Percentiles rank a stretch among this genome's conserved stretches.
Evolutionary conservation across 1,140 invertebrate species (phyloP).

Genomic region (Cydia strobilella): DNA sequence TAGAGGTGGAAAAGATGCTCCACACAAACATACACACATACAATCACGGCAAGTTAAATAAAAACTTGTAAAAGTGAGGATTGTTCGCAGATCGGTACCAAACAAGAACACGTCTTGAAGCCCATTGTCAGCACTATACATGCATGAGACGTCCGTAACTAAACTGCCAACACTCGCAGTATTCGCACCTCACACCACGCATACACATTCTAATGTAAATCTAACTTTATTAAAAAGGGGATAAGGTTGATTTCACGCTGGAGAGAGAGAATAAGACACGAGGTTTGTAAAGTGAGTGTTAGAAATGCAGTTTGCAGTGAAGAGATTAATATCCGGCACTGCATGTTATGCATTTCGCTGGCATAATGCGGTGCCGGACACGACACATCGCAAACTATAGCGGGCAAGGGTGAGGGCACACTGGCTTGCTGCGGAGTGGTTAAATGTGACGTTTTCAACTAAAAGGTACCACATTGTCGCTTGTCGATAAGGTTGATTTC

Average conservation of each 20-base stretch:
- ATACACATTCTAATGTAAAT: neutral
- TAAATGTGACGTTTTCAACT: too few species aligned
- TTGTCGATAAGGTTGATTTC: too few species aligned
- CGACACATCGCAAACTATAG: slow-evolving; percentile 35
- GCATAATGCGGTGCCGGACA: slow-evolving; percentile 43
- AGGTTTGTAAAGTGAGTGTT: neutral
- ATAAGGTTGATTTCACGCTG: neutral
- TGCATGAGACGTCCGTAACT: slow-evolving; percentile 20
- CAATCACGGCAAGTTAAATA: neutral
- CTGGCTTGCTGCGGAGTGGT: neutral
- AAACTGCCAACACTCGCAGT: neutral
- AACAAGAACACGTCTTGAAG: neutral
- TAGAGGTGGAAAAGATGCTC: too few species aligned
- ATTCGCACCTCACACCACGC: neutral
- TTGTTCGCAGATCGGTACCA: neutral
- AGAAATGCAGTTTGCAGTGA: slow-evolving; percentile 44
- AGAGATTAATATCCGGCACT: slow-evolving; percentile 47
- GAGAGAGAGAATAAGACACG: neutral
- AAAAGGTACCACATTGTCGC: too few species aligned
- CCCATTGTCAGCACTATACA: slow-evolving; percentile 14
- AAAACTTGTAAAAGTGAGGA: neutral
- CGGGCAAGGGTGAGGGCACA: neutral
- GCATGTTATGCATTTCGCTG: slow-evolving; percentile 18
- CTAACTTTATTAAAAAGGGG: neutral
- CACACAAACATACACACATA: too few species aligned